A percentile compares a stretch with the other conserved stretches of the same genome.
Conservation (phyloP, 2,888 invertebrate genomes). For the Ennomos quercinarius region DNA sequence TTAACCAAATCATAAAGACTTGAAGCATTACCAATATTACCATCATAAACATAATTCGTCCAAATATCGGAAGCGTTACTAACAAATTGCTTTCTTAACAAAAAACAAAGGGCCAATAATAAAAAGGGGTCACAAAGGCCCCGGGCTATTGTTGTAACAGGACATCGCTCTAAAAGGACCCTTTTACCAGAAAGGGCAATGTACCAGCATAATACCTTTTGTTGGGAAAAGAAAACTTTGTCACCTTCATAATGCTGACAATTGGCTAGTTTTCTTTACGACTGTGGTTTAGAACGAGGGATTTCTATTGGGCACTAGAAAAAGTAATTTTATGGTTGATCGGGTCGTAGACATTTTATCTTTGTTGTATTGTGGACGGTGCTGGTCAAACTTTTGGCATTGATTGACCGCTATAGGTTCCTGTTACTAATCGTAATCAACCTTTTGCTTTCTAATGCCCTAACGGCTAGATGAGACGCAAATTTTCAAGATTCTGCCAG, state of each 20-base stretch:
- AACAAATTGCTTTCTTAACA: constrained; percentile 31
- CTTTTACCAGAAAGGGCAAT: constrained; percentile 28
- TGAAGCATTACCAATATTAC: neutral
- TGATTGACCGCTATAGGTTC: constrained; percentile 9
- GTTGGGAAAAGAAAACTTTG: constrained; percentile 37
- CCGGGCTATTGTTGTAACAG: constrained; percentile 28
- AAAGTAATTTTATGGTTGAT: constrained; percentile 26
- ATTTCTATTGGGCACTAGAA: constrained; percentile 20
- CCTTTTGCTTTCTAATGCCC: no score
- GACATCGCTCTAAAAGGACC: constrained; percentile 26
- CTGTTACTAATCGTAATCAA: no score
- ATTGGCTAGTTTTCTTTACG: constrained; percentile 25
- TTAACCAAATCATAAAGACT: neutral
- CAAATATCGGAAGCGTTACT: constrained; percentile 30
- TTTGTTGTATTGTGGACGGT: constrained; percentile 3
- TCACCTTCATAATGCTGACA: constrained; percentile 32
- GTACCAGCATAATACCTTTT: constrained; percentile 37
- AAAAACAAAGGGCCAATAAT: constrained; percentile 35
- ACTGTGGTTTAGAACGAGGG: constrained; percentile 15
- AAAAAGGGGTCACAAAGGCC: constrained; percentile 34
- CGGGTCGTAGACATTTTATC: constrained; percentile 8
- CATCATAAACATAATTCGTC: constrained; percentile 29
- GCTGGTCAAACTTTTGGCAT: constrained; percentile 13
- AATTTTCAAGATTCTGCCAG: no score
- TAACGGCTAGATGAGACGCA: no score